Evolutionary conservation across 1,140 invertebrate species (phyloP).

Genomic region (Zaprionus gabonicus): DNA sequence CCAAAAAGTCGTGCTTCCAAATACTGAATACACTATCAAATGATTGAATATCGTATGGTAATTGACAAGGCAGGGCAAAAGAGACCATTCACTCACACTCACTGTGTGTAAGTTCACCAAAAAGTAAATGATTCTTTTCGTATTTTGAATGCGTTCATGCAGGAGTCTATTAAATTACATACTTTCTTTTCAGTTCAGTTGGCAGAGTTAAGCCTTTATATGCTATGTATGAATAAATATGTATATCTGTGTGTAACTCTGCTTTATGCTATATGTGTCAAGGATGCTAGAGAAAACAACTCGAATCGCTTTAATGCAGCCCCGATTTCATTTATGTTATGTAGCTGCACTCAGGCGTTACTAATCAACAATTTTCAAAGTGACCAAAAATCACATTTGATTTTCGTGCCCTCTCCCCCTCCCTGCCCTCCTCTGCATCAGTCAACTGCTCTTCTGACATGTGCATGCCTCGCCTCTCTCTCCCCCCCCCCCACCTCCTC

Average conservation of each 20-base stretch:
- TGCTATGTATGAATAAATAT: background rate
- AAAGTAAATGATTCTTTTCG: no score
- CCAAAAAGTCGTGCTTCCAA: no score
- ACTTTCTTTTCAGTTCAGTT: slow-evolving; percentile 40
- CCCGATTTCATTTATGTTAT: slow-evolving; percentile 43
- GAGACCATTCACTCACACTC: no score
- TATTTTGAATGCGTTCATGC: slow-evolving; percentile 25
- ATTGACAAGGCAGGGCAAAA: no score
- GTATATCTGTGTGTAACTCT: slow-evolving; percentile 10
- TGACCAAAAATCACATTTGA: slow-evolving; percentile 81
- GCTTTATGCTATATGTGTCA: background rate
- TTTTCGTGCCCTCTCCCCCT: slow-evolving; percentile 34
- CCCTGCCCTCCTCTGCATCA: slow-evolving; percentile 9
- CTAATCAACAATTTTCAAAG: slow-evolving; percentile 82
- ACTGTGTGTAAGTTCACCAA: no score
- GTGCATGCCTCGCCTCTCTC: slow-evolving; percentile 27
- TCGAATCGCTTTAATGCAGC: slow-evolving; percentile 59
- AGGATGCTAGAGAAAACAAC: slow-evolving; percentile 1
- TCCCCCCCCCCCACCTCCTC: background rate
- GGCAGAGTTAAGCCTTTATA: background rate
- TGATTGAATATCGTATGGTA: no score
- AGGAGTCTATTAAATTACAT: slow-evolving; percentile 1
- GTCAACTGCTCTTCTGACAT: slow-evolving; percentile 59
- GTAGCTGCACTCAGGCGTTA: slow-evolving; percentile 66
- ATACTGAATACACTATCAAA: no score